These are phyloP conservation scores for Ceramica pisi DNA, from an alignment of 2,888 invertebrate genomes.

Conservation along the genomic window DNA sequence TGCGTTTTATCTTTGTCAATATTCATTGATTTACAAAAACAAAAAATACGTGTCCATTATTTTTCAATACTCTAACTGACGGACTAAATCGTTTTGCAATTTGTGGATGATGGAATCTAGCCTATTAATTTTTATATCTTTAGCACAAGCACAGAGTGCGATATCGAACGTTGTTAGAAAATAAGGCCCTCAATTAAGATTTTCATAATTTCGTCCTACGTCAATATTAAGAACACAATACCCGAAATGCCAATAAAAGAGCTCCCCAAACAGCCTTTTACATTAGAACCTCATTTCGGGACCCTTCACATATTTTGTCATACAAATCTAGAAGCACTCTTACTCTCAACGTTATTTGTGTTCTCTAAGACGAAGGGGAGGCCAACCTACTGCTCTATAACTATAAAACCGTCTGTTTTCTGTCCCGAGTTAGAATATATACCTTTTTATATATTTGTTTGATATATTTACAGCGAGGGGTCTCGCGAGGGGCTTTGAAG, in stretches of 20 bases:
- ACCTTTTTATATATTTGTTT: slow-evolving; percentile 37
- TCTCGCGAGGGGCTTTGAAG: slow-evolving; percentile 18
- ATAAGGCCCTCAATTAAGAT: too few species aligned
- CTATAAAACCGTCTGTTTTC: slow-evolving; percentile 40
- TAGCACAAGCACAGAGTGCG: neutral
- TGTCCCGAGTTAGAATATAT: slow-evolving; percentile 27
- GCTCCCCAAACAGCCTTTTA: slow-evolving; percentile 10
- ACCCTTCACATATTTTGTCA: slow-evolving; percentile 30
- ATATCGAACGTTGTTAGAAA: too few species aligned
- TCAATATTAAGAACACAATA: neutral
- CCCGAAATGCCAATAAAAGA: slow-evolving; percentile 16
- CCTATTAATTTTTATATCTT: neutral
- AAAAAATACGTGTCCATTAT: too few species aligned
- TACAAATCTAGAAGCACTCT: slow-evolving; percentile 23
- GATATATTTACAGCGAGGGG: slow-evolving; percentile 28
- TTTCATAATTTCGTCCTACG: neutral
- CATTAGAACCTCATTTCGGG: slow-evolving; percentile 32
- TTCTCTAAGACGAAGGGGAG: slow-evolving; percentile 45
- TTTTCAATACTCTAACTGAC: too few species aligned
- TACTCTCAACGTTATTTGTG: slow-evolving; percentile 1
- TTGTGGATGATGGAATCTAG: too few species aligned
- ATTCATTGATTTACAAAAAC: too few species aligned
- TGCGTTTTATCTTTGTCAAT: too few species aligned
- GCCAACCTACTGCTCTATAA: slow-evolving; percentile 21
- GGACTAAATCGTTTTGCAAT: too few species aligned